Conservation (phyloP, 1,140 invertebrate genomes). For the Caerostris darwini region DNA sequence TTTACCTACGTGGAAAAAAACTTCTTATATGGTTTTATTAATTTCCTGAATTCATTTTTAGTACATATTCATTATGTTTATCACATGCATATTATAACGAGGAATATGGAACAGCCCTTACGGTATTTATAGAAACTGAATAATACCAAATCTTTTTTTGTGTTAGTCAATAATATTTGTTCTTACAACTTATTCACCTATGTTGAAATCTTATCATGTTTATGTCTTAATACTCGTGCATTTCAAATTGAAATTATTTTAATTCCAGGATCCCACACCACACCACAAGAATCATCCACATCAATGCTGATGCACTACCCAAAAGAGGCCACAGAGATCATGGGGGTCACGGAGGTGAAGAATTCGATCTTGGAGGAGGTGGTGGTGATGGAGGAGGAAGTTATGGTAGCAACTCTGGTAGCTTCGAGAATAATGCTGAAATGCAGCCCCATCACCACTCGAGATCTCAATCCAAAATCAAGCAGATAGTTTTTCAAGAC, state of each 20-base stretch:
- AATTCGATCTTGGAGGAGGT: constrained; percentile 9
- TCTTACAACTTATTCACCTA: too few species aligned
- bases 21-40: too few species aligned
- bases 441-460: background rate
- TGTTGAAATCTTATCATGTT: too few species aligned
- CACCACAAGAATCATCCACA: constrained; percentile 70
- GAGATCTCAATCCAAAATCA: background rate
- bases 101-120: too few species aligned
- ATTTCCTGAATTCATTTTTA: too few species aligned
- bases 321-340: background rate
- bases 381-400: background rate
- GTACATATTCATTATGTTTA: too few species aligned
- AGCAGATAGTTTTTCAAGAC: constrained; percentile 62
- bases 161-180: too few species aligned
- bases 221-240: background rate
- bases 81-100: too few species aligned
- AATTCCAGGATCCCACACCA: constrained; percentile 55
- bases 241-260: background rate
- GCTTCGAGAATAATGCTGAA: background rate
- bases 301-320: constrained; percentile 52
- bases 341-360: background rate
- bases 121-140: too few species aligned
- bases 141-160: too few species aligned
- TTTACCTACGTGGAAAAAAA: too few species aligned
- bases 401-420: background rate